A percentile compares a stretch with the other conserved stretches of the same genome.
Evolutionary conservation across 2,888 invertebrate species (phyloP).

Genomic region (Macaria liturata): DNA sequence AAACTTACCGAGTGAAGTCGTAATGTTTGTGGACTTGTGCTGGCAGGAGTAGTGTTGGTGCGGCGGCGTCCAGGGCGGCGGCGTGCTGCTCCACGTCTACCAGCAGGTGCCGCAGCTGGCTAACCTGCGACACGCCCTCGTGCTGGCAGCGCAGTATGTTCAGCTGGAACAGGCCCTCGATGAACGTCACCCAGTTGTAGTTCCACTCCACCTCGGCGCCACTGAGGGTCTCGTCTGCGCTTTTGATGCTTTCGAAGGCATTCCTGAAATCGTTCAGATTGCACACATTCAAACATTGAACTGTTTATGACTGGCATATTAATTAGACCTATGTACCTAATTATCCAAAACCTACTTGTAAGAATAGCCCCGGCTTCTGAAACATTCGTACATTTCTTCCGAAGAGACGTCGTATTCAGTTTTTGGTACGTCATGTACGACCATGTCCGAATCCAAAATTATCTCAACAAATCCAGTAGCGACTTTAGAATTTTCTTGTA

Average conservation of each 20-base stretch:
- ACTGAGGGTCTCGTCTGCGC: conserved; percentile 42
- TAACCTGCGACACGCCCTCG: conserved; percentile 84
- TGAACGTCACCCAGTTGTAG: conserved; percentile 90
- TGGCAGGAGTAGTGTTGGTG: too few relatives aligned
- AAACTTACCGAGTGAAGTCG: too few relatives aligned
- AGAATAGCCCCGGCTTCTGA: conserved; percentile 43
- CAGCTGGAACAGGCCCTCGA: conserved; percentile 93
- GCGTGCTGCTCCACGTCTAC: conserved; percentile 42
- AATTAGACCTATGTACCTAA: too few relatives aligned
- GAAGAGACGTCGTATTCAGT: conserved; percentile 34
- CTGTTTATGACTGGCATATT: too few relatives aligned
- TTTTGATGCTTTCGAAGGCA: conserved; percentile 51
- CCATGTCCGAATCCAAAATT: not conserved
- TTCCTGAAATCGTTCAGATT: conserved; percentile 39
- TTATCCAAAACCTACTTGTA: conserved; percentile 40
- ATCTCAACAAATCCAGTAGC: conserved; percentile 43
- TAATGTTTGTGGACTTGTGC: too few relatives aligned
- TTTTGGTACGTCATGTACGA: conserved; percentile 9
- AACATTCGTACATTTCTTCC: conserved; percentile 48
- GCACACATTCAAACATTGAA: too few relatives aligned
- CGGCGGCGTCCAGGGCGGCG: not conserved
- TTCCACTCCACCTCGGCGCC: conserved; percentile 82
- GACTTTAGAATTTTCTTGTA: conserved; percentile 42
- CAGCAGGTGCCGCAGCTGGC: conserved; percentile 58
- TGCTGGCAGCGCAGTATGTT: conserved; percentile 84